Base-by-base conservation (phyloP, 2,888 invertebrate species). In the Cephalotes varians region DNA sequence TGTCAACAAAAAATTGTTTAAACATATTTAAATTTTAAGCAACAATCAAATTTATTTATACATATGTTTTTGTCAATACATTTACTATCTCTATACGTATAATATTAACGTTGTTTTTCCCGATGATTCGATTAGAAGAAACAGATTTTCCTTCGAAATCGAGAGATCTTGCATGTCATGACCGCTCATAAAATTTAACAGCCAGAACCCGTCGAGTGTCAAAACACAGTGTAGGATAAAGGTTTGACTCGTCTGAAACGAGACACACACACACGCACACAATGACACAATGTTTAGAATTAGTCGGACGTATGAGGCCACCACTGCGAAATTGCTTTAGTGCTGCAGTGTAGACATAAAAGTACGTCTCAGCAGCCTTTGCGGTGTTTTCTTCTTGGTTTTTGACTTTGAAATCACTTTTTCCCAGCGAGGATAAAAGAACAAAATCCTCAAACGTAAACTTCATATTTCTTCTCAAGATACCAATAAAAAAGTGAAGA, bases 191-290 rank as follows among this genome's bases (percentile, higher is more conserved):
- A 92, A 93, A 92, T 88, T 49, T 93, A 92, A 93, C 89, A 92
- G 88, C 90, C 92, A 92, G 90, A 94, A 93, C 93, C 93, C 93
- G 91, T 92, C 84, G 92, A 89, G 91, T 93, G 94, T 94, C 93
- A 94, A 94, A 93, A 94, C 93, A 94, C 54, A 40, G 67, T 82
- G 79, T 10, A 47, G 71, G 81, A 90, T 89, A 91, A 92, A 92
- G 88, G 83, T 86, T 87, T 84, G 72, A 56, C 65, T 71, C 54
- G 71, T 72, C 80, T 54, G 67, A 88, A 83, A 85, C 82, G 79
- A 67, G 65, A 87, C 77, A 90, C 86, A 90, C 89, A 87, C 77
- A 90, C 86, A 90, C 89, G 86, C 82, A 90, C 82, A 90, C 86
- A 90, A 90, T 90, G 83, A 69, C 1, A 25, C 40, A 79, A 71